Base-by-base conservation (phyloP, 2,113 vertebrate species). In the Acrocephalus arundinaceus region DNA sequence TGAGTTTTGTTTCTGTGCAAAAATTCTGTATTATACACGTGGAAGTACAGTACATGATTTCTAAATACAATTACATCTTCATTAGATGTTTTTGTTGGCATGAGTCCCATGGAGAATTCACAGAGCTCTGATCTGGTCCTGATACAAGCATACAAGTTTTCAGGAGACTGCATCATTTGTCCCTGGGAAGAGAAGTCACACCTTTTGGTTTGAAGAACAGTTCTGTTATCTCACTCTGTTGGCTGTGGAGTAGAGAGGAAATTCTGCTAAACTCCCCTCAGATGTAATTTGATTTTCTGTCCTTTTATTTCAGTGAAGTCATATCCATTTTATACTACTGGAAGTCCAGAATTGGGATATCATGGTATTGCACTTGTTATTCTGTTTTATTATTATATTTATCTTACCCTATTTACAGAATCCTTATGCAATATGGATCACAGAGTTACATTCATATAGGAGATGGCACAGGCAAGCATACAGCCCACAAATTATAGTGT, bases 401-500 rank as follows among this genome's bases (percentile, higher is more conserved):
- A 4, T n/a, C 14, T 31, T 51, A 22, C 12, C 68, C 27, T 33
- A 15, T 51, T 52, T 30, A 52, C 15, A 13, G 16, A 55, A 45
- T 58, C 48, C 41, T 66, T 31, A 35, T 12, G 30, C 33, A 52
- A 4, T 62, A 21, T 33, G 30, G 66, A 62, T 54, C 9, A 22
- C 0, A 0, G 20, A 75, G 37, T 66, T 89, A 52, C 24, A 18
- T 2, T 62, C n/a, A 6, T n/a, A 43, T 0, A n/a, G 49, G 18
- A 37, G 14, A 46, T 80, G 33, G 28, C 63, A 51, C 13, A 68
- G 49, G 20, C 39, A 91, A 49, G 23, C 23, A 28, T 21, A 55
- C 5, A 73, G 45, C 35, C 33, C 49, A 37, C 28, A 30, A 61
- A 37, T 17, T 22, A 4, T 1, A 59, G 51, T 33, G 25, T 55